Evolutionary conservation across 2,888 invertebrate genomes (phyloP).

Genomic region (Zele albiditarsus): DNA sequence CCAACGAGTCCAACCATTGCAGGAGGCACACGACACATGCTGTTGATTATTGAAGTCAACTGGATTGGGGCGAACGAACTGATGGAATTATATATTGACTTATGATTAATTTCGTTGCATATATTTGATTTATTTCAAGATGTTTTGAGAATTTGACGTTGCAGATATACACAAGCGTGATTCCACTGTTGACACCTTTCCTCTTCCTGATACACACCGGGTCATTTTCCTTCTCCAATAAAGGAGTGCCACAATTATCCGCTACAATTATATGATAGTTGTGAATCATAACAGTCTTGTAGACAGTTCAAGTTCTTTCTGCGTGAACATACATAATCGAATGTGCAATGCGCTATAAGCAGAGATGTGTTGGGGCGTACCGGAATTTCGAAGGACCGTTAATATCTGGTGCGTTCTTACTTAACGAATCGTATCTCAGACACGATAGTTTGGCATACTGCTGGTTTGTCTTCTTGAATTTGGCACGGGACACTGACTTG

Average conservation of each 20-base stretch:
- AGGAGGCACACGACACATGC: constrained; percentile 27
- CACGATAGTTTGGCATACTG: constrained; percentile 58
- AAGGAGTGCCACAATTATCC: not conserved
- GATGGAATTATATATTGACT: not conserved
- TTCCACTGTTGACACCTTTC: too few relatives aligned
- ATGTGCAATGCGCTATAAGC: constrained; percentile 50
- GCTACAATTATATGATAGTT: constrained; percentile 14
- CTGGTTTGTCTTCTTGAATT: constrained; percentile 56
- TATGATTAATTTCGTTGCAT: not conserved
- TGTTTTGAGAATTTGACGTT: not conserved
- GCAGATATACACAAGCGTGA: too few relatives aligned
- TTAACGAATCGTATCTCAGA: constrained; percentile 62
- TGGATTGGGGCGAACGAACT: constrained; percentile 50
- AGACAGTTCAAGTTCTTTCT: constrained; percentile 20
- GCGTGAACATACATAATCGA: constrained; percentile 46
- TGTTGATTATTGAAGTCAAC: constrained; percentile 46
- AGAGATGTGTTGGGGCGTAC: constrained; percentile 46
- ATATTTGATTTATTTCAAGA: not conserved
- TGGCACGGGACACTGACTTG: constrained; percentile 58
- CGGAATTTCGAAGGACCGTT: constrained; percentile 52
- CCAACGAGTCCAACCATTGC: constrained; percentile 43
- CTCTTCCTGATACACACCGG: not conserved
- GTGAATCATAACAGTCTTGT: constrained; percentile 10
- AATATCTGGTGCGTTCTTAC: constrained; percentile 52
- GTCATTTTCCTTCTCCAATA: not conserved